These are phyloP conservation scores for Urocitellus parryii DNA, from an alignment of 2,113 vertebrate species.

Conservation along the genomic window DNA sequence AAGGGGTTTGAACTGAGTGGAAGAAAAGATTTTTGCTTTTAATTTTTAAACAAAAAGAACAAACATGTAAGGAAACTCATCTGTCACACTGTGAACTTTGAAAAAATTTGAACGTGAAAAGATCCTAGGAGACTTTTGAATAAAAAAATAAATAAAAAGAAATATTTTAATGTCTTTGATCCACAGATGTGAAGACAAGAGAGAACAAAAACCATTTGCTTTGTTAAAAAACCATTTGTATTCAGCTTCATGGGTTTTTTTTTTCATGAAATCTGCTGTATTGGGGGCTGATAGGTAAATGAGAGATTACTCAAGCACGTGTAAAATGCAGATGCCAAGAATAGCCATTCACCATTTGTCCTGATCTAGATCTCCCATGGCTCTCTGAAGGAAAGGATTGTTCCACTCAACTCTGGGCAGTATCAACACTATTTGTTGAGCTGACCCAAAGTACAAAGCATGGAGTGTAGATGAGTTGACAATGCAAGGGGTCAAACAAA, in stretches of 20 bases:
- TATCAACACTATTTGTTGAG: slow-evolving; percentile 50
- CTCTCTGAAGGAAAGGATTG: neutral
- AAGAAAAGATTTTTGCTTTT: neutral
- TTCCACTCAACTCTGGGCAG: slow-evolving; percentile 42
- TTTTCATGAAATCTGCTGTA: neutral
- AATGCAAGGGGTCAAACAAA: slow-evolving; percentile 33
- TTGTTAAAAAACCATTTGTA: neutral
- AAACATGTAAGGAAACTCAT: neutral
- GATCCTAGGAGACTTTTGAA: neutral
- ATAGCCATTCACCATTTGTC: slow-evolving; percentile 54
- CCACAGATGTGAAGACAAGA: slow-evolving; percentile 50
- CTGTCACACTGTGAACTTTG: neutral
- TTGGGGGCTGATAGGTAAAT: neutral
- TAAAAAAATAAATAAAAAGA: neutral
- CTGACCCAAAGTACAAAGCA: neutral
- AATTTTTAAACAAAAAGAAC: neutral
- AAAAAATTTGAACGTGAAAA: slow-evolving; percentile 45
- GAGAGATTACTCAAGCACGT: neutral
- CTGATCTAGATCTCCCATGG: neutral
- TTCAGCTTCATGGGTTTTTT: neutral
- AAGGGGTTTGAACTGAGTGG: neutral
- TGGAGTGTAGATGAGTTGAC: neutral
- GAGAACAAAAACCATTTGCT: neutral
- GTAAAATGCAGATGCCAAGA: slow-evolving; percentile 58
- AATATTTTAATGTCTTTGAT: neutral